Conservation (phyloP, 2,888 invertebrate species). For the Torymus texanus region DNA sequence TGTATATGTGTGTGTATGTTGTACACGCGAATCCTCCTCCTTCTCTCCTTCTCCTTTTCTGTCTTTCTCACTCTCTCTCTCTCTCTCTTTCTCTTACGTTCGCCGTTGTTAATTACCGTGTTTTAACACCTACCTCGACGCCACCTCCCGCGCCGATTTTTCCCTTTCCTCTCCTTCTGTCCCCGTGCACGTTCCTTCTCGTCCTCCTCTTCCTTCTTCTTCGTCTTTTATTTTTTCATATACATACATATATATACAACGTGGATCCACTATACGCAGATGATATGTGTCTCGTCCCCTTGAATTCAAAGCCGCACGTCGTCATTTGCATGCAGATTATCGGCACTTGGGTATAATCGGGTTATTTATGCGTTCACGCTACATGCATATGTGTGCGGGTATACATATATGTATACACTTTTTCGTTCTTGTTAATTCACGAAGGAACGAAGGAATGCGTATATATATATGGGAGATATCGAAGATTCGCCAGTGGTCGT, state of each 20-base stretch:
- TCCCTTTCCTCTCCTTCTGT: slow-evolving; percentile 30
- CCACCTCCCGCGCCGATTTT: slow-evolving; percentile 44
- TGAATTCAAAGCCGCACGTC: slow-evolving; percentile 20
- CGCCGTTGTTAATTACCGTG: slow-evolving; percentile 74
- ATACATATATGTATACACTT: too few relatives aligned
- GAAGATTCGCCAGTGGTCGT: neutral
- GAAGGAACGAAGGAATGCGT: slow-evolving; percentile 4
- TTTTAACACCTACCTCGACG: slow-evolving; percentile 73
- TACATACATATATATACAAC: slow-evolving; percentile 11
- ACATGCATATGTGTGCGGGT: too few relatives aligned
- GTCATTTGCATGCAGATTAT: slow-evolving; percentile 55
- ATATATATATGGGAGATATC: neutral
- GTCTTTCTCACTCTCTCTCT: slow-evolving; percentile 52
- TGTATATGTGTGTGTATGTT: neutral
- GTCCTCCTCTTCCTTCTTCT: neutral
- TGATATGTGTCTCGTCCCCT: slow-evolving; percentile 12
- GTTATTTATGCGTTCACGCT: slow-evolving; percentile 56
- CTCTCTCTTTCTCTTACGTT: slow-evolving; percentile 57
- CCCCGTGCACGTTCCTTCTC: slow-evolving; percentile 8
- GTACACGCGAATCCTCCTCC: too few relatives aligned
- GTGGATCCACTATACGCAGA: neutral
- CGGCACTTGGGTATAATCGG: slow-evolving; percentile 51
- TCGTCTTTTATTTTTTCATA: slow-evolving; percentile 8
- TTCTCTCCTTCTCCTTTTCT: slow-evolving; percentile 39
- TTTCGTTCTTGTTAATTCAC: neutral